A percentile compares a stretch with the other conserved stretches of the same genome.
Evolutionary conservation across 2,797 vertebrate genomes (phyloP).

Genomic region (Cynodonichthys magdalenae): DNA sequence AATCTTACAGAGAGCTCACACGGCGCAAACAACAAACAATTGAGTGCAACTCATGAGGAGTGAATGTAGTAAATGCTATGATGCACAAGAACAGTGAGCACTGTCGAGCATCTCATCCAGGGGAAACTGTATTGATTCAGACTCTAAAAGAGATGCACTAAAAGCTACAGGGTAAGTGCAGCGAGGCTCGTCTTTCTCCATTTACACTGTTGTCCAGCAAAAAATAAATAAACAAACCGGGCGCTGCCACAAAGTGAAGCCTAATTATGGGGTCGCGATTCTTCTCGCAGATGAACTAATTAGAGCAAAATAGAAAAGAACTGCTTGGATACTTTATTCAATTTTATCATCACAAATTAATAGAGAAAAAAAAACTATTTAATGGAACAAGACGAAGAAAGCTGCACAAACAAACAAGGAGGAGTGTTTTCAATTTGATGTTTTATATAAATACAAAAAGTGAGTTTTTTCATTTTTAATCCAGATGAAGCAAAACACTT

Average conservation of each 20-base stretch:
- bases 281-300: neutral
- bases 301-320: neutral
- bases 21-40: constrained; percentile 20
- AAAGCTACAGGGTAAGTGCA: constrained; percentile 41
- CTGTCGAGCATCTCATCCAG: constrained; percentile 29
- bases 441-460: neutral
- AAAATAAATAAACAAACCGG: constrained; percentile 3
- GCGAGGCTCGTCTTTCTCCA: constrained; percentile 21
- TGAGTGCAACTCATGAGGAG: constrained; percentile 3
- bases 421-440: neutral
- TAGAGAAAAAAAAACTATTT: neutral
- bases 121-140: constrained; percentile 48
- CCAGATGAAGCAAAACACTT: neutral
- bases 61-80: constrained; percentile 34
- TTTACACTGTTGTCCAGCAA: constrained; percentile 12
- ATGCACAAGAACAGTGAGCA: constrained; percentile 38
- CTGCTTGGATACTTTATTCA: neutral
- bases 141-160: constrained; percentile 42
- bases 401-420: neutral
- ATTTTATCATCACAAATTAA: constrained; percentile 1
- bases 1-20: neutral
- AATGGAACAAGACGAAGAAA: neutral
- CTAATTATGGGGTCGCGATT: constrained; percentile 10
- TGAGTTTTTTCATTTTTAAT: neutral
- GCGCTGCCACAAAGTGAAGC: constrained; percentile 3